phyloP scores from a whole-genome alignment of 2,888 invertebrate genomes.

The Diachrysia chrysitis region DNA sequence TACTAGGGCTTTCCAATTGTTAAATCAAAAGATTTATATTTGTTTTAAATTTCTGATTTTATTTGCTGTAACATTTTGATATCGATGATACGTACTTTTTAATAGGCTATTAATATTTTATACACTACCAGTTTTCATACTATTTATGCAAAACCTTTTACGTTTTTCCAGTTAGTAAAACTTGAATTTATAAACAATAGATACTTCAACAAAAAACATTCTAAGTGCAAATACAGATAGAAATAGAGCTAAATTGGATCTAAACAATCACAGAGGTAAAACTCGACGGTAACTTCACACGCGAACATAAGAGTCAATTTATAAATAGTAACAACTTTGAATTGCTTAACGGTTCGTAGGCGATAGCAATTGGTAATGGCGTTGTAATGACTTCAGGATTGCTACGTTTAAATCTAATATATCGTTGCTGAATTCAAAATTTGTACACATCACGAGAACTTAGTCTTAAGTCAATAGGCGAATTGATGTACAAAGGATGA shows the following conservation, averaged over 20 bases:
- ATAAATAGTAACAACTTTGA: slow-evolving; percentile 38
- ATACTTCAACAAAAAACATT: not conserved
- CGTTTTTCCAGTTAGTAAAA: not conserved
- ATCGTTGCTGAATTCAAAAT: slow-evolving; percentile 23
- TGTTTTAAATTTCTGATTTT: slow-evolving; percentile 7
- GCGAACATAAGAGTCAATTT: slow-evolving; percentile 36
- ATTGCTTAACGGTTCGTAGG: slow-evolving; percentile 45
- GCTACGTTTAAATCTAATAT: slow-evolving; percentile 31
- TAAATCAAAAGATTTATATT: slow-evolving; percentile 38
- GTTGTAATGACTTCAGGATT: slow-evolving; percentile 41
- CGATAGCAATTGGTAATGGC: slow-evolving; percentile 48
- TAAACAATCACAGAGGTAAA: slow-evolving; percentile 34
- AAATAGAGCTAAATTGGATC: slow-evolving; percentile 22
- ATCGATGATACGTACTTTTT: not conserved
- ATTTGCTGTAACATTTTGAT: slow-evolving; percentile 6
- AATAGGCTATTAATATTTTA: not conserved
- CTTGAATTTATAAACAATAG: not conserved
- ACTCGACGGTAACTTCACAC: slow-evolving; percentile 38
- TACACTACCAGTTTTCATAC: not conserved
- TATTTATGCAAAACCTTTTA: not conserved
- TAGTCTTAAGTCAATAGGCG: not conserved
- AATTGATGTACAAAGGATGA: not conserved
- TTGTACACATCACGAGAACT: not conserved
- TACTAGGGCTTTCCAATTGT: slow-evolving; percentile 53
- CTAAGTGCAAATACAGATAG: slow-evolving; percentile 10